These are phyloP conservation scores for Pangasius mekongensis DNA, from an alignment of 2,797 vertebrate genomes.

Conservation along the genomic window DNA sequence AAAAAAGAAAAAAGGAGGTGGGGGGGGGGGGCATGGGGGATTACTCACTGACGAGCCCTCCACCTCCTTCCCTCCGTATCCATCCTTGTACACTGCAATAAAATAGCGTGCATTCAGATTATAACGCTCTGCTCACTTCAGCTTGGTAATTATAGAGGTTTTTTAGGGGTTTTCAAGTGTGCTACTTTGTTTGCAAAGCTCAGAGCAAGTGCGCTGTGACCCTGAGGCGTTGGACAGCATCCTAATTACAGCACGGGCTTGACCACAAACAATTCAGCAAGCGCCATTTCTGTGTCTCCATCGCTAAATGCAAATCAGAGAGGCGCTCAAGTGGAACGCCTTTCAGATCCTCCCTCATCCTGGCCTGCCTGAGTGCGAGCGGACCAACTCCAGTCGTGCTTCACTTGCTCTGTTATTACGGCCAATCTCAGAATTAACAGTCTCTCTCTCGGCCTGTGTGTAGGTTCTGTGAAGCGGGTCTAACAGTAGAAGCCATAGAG, in stretches of 20 bases:
- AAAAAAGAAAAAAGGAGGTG: slow-evolving; percentile 59
- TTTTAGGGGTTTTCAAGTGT: slow-evolving; percentile 37
- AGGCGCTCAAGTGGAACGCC: slow-evolving; percentile 76
- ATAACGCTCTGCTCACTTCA: slow-evolving; percentile 43
- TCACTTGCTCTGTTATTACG: slow-evolving; percentile 57
- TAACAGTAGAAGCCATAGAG: slow-evolving; percentile 1
- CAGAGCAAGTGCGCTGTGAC: slow-evolving; percentile 47
- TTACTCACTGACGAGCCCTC: slow-evolving; percentile 73
- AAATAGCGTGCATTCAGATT: slow-evolving; percentile 44
- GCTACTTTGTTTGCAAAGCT: slow-evolving; percentile 44
- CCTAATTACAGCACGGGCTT: slow-evolving; percentile 56
- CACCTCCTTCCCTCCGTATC: slow-evolving; percentile 22
- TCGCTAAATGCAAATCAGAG: slow-evolving; percentile 81
- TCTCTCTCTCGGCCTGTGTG: slow-evolving; percentile 18
- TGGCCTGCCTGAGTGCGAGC: slow-evolving; percentile 41
- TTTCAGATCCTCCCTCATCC: slow-evolving; percentile 76
- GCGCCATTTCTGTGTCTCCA: slow-evolving; percentile 71
- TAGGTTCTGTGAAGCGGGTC: not conserved
- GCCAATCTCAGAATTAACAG: slow-evolving; percentile 66
- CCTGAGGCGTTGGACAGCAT: slow-evolving; percentile 54
- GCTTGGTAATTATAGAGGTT: slow-evolving; percentile 49
- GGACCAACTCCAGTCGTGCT: slow-evolving; percentile 58
- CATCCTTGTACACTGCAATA: slow-evolving; percentile 58
- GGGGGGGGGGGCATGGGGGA: slow-evolving; percentile 66
- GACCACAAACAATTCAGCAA: slow-evolving; percentile 62